Evolutionary conservation across 1,140 invertebrate species (phyloP).

Genomic region (Formica selysi): DNA sequence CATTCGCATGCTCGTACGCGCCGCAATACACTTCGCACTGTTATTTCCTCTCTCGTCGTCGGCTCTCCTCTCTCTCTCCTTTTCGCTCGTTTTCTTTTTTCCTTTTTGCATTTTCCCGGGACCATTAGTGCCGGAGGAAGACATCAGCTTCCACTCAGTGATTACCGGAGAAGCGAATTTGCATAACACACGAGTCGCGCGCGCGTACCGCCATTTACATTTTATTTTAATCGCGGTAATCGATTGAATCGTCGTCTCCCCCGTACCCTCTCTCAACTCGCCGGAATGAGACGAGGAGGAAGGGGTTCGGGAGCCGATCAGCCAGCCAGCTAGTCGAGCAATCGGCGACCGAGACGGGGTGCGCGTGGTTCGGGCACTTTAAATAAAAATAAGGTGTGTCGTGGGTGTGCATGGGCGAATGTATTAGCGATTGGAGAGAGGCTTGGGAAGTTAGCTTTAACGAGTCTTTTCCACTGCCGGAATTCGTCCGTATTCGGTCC

Average conservation of each 20-base stretch:
- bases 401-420: conserved; percentile 78
- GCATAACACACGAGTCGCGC: conserved; percentile 85
- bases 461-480: conserved; percentile 70
- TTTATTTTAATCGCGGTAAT: conserved; percentile 87
- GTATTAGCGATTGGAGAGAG: conserved; percentile 85
- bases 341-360: conserved; percentile 34
- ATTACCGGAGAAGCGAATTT: conserved; percentile 85
- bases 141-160: conserved; percentile 86
- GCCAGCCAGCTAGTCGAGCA: conserved; percentile 18
- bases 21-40: conserved; percentile 49
- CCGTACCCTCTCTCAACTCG: conserved; percentile 12
- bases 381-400: conserved; percentile 86
- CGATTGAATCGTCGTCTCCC: conserved; percentile 80
- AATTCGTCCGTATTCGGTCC: not conserved
- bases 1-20: not conserved
- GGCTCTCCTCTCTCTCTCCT: conserved; percentile 1
- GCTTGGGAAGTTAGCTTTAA: conserved; percentile 78
- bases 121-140: conserved; percentile 84
- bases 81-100: conserved; percentile 18
- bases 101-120: conserved; percentile 66
- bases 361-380: conserved; percentile 77
- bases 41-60: conserved; percentile 45
- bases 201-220: conserved; percentile 82
- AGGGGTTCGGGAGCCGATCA: conserved; percentile 59
- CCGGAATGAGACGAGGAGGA: conserved; percentile 78